Conservation (phyloP, 2,888 invertebrate genomes). For the Alitta virens region DNA sequence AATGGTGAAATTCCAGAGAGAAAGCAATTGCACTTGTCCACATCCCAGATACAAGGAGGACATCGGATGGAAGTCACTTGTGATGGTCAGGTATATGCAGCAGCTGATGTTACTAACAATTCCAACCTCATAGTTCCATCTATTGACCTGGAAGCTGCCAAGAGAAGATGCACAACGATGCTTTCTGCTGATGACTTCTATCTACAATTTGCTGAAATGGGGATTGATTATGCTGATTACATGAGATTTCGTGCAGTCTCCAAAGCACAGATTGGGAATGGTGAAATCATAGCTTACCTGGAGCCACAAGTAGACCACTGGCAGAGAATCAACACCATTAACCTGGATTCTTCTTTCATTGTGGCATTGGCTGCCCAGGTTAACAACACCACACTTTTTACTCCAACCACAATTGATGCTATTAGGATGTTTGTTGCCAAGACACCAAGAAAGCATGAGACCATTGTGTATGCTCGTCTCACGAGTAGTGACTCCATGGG, state of each 20-base stretch:
- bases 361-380: constrained; percentile 5
- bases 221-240: constrained; percentile 13
- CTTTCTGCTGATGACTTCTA: constrained; percentile 11
- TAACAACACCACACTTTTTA: constrained; percentile 2
- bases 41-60: background rate
- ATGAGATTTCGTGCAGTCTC: constrained; percentile 4
- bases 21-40: background rate
- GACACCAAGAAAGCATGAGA: background rate
- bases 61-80: background rate
- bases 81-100: constrained; percentile 1
- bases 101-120: background rate
- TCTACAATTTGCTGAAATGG: constrained; percentile 3
- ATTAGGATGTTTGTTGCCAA: background rate
- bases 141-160: background rate
- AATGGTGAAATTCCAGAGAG: constrained; percentile 5
- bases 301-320: background rate
- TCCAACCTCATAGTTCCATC: background rate
- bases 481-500: background rate
- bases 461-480: constrained; percentile 1
- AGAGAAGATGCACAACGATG: background rate
- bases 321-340: constrained; percentile 1
- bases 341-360: constrained; percentile 7
- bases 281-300: constrained; percentile 5
- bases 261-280: constrained; percentile 4
- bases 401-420: background rate